Evolutionary conservation across 2,888 invertebrate species (phyloP).

Genomic region (Formica aserva): DNA sequence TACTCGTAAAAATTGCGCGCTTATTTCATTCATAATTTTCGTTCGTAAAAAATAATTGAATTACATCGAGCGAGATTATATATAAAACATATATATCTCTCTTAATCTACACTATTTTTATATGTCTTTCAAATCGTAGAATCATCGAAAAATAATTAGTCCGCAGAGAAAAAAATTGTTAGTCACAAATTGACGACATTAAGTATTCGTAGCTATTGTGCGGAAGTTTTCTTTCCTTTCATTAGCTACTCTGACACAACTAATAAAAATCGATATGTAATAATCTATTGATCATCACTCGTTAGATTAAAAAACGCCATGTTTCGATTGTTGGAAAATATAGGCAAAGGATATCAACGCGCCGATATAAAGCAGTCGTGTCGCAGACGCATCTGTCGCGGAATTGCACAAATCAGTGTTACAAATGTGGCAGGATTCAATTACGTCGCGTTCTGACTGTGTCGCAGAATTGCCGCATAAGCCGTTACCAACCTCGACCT

Average conservation of each 20-base stretch:
- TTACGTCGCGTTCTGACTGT: constrained; percentile 58
- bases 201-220: constrained; percentile 30
- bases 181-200: constrained; percentile 35
- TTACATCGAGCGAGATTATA: not conserved
- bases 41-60: not conserved
- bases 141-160: constrained; percentile 2
- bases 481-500: constrained; percentile 79
- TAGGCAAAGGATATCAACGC: constrained; percentile 68
- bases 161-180: constrained; percentile 20
- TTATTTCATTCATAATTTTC: constrained; percentile 12
- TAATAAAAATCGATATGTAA: not conserved
- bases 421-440: constrained; percentile 83
- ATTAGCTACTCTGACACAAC: constrained; percentile 2
- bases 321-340: constrained; percentile 66
- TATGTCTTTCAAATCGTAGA: not conserved
- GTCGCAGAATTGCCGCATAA: constrained; percentile 74
- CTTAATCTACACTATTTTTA: not conserved
- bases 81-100: not conserved
- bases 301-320: constrained; percentile 48
- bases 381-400: constrained; percentile 74
- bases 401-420: constrained; percentile 82
- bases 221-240: not conserved
- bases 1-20: not conserved
- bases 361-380: constrained; percentile 71
- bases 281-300: not conserved